A percentile compares a stretch with the other conserved stretches of the same genome.
phyloP scores from a whole-genome alignment of 1,140 invertebrate species.

The Cataglyphis hispanica region DNA sequence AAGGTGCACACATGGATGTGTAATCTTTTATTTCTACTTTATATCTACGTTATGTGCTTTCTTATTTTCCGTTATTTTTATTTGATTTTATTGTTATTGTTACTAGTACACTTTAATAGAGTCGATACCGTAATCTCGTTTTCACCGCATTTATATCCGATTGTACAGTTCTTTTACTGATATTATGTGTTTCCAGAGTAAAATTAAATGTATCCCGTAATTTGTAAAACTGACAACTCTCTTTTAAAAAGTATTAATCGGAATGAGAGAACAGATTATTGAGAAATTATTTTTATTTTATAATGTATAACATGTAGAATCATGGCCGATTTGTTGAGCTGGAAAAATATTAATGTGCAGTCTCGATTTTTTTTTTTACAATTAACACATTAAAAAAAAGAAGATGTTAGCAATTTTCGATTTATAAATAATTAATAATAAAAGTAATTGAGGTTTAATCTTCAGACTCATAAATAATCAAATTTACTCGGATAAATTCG shows the following conservation, averaged over 20 bases:
- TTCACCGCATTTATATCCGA: neutral
- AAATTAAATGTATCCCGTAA: neutral
- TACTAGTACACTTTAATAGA: constrained; percentile 20
- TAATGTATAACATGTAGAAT: neutral
- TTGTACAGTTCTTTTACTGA: neutral
- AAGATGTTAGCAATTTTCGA: neutral
- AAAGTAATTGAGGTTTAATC: neutral
- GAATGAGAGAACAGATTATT: neutral
- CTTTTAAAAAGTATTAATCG: neutral
- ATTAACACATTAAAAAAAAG: neutral
- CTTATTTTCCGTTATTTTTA: constrained; percentile 36
- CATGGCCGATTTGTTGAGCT: too few relatives aligned
- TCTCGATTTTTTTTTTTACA: neutral
- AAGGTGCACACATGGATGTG: neutral
- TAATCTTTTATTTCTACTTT: constrained; percentile 40
- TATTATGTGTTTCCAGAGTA: neutral
- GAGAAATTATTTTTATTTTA: neutral
- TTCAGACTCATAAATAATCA: neutral
- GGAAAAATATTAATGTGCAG: too few relatives aligned
- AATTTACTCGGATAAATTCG: neutral
- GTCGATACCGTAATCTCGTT: neutral
- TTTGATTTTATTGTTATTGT: constrained; percentile 40
- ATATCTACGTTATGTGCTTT: constrained; percentile 30
- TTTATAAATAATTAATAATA: neutral
- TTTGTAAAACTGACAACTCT: neutral